Evolutionary conservation across 2,888 invertebrate genomes (phyloP), one percentile per base, ranked within the genome.

Genomic region (Eurois occulta): DNA sequence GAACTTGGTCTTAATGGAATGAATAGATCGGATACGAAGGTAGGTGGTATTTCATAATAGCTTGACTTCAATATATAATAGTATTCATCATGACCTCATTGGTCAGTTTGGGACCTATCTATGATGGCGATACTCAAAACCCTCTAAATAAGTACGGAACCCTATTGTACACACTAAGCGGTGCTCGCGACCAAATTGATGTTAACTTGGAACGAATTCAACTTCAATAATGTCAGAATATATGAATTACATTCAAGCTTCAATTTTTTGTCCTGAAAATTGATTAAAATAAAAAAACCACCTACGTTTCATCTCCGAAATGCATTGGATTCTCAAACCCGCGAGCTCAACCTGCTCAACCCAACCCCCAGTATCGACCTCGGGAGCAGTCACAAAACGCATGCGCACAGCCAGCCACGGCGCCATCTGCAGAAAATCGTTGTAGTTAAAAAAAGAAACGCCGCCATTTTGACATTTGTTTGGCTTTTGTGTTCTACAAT

Each of bases 381-480:
- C 91, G 80, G 58, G 75, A 89, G 89, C 88, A 92, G 77, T 89
- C 86, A 84, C 92, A 89, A 94, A 95, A 95, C 96, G 96, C 96
- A 96, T 96, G 96, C 96, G 96, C 93, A 83, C 77, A 74, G 72
- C 87, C 79, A 48, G 60, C 60, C 71, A 74, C 76, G 90, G 92
- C 95, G 95, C 95, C 96, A 93, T 94, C 95, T 96, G 90, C 90
- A 92, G 91, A 89, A 88, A 91, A 91, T 76, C 58, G 52, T 75
- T 60, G 87, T 78, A 91, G 90, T 77, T 88, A 88, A 81, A 92
- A 85, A 90, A 92, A 91, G 92, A 93, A 91, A 92, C 95, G 96
- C 96, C 96, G 97, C 97, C 97, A 97, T 97, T 96, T 97, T 97
- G 96, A 97, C 96, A 96, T 96, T 97, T 97, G 96, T 96, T 96